phyloP scores from a whole-genome alignment of 2,113 vertebrate genomes.

The Propithecus coquereli region DNA sequence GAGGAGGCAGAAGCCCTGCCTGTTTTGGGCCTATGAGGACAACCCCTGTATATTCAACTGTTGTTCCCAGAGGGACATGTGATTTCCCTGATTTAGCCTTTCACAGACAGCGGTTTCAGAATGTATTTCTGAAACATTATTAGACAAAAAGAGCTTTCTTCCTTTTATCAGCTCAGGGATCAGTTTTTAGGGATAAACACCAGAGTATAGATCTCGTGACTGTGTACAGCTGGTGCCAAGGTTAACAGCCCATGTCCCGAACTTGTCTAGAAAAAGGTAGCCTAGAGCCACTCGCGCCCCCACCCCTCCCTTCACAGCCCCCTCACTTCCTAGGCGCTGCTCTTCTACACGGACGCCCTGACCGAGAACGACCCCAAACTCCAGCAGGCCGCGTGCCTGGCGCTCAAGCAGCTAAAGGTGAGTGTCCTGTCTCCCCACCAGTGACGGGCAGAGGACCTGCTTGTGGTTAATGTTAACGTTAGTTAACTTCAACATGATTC shows the following conservation, averaged over 20 bases:
- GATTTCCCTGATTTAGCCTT: neutral
- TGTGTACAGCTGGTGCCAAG: neutral
- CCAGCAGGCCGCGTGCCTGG: constrained; percentile 89
- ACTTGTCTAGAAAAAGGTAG: neutral
- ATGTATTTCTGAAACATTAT: neutral
- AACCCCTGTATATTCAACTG: accelerated
- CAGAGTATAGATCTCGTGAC: accelerated
- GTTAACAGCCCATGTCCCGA: neutral
- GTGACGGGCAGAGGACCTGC: neutral
- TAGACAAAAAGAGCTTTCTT: neutral
- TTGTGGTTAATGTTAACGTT: neutral
- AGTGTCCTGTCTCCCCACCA: neutral
- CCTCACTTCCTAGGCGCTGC: constrained; percentile 83
- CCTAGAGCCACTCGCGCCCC: neutral
- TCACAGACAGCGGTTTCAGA: neutral
- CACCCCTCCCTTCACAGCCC: neutral
- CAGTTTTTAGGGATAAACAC: neutral
- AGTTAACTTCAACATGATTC: neutral
- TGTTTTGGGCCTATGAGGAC: accelerated
- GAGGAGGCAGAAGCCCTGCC: neutral
- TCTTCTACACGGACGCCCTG: constrained; percentile 89
- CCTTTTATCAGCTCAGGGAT: neutral
- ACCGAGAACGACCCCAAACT: constrained; percentile 74
- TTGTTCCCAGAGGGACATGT: accelerated
- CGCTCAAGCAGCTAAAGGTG: constrained; percentile 92